These are phyloP conservation scores for Trypoxylus dichotomus DNA, from an alignment of 1,140 invertebrate species.

Conservation along the genomic window DNA sequence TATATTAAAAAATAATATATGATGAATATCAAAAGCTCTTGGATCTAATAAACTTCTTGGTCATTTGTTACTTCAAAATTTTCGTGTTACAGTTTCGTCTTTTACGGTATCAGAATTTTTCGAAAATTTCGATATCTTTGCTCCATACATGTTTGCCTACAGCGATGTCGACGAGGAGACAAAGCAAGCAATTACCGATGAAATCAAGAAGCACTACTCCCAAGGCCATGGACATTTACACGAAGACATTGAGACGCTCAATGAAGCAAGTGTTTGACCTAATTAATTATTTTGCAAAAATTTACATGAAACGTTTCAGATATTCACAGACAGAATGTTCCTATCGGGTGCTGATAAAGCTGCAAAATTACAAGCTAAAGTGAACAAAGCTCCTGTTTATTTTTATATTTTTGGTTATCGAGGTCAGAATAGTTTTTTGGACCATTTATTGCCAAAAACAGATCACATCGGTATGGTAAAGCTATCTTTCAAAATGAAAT, in stretches of 20 bases:
- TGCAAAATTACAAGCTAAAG: slow-evolving; percentile 6
- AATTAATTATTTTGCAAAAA: neutral
- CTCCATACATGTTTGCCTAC: slow-evolving; percentile 45
- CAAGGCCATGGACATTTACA: neutral
- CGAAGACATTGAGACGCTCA: neutral
- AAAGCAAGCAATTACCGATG: neutral
- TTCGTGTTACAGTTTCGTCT: slow-evolving; percentile 9
- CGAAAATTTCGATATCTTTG: slow-evolving; percentile 41
- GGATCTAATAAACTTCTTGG: too few relatives aligned
- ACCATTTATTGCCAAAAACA: neutral
- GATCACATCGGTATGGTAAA: neutral
- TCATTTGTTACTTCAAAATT: neutral
- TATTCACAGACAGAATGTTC: neutral
- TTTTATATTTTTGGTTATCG: slow-evolving; percentile 9
- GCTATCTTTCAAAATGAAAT: neutral
- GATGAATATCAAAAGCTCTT: too few relatives aligned
- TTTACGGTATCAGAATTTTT: slow-evolving; percentile 13
- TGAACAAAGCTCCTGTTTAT: slow-evolving; percentile 2
- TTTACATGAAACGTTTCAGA: neutral
- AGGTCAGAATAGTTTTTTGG: neutral
- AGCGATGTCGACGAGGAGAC: slow-evolving; percentile 32
- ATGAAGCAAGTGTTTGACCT: neutral
- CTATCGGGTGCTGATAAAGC: neutral
- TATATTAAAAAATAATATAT: too few relatives aligned
- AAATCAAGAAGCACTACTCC: slow-evolving; percentile 12